Percentiles rank a stretch among this genome's conserved stretches.
Conservation (phyloP, 2,113 vertebrate species). For the Fregetta grallaria region DNA sequence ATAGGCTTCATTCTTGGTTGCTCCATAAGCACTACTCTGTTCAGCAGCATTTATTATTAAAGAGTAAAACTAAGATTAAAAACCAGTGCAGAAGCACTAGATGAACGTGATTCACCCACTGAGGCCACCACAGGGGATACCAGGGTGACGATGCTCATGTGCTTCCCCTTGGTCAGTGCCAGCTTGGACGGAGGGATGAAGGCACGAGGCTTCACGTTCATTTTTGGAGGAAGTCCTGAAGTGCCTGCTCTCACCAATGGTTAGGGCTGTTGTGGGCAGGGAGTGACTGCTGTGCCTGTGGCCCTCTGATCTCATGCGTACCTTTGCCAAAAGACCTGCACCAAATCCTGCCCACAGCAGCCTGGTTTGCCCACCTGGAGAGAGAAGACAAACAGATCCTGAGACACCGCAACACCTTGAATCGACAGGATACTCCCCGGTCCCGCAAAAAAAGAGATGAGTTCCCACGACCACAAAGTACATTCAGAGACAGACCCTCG, state of each 20-base stretch:
- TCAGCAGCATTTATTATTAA: conserved; percentile 32
- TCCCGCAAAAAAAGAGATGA: not conserved
- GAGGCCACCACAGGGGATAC: not conserved
- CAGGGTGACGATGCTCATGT: not conserved
- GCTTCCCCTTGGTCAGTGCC: not conserved
- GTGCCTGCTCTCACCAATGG: fast-evolving
- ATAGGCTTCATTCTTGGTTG: not conserved
- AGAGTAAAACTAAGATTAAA: not conserved
- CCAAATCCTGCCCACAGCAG: not conserved
- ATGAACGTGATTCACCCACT: not conserved
- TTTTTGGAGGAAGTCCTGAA: not conserved
- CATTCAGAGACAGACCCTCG: not conserved
- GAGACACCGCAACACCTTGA: not conserved
- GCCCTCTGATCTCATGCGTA: not conserved
- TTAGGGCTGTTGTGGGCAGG: not conserved
- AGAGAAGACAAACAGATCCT: not conserved
- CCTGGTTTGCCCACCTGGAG: not conserved
- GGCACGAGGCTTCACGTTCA: fast-evolving
- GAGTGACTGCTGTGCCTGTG: not conserved
- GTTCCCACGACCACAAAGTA: not conserved
- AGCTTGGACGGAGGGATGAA: not conserved
- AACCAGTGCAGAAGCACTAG: not conserved
- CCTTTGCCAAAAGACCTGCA: not conserved
- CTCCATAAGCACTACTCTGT: not conserved
- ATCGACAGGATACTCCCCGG: fast-evolving